Evolutionary conservation across 2,113 vertebrate genomes (phyloP).

Genomic region (Spilogale gracilis): DNA sequence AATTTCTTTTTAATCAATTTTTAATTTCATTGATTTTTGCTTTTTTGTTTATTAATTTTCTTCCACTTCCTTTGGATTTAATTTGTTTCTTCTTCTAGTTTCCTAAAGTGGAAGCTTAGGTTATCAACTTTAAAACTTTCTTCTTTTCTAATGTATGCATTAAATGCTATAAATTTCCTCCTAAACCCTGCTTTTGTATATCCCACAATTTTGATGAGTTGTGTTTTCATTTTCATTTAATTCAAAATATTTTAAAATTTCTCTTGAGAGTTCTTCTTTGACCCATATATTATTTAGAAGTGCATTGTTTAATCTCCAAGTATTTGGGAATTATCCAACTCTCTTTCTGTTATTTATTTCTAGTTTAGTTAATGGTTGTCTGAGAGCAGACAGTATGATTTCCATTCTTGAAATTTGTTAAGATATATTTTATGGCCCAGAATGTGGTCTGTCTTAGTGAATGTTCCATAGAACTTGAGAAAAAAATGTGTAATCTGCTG

Average conservation of each 20-base stretch:
- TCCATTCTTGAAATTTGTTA: neutral
- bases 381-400: neutral
- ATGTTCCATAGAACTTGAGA: neutral
- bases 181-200: neutral
- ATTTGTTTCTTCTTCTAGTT: neutral
- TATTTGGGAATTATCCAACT: neutral
- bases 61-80: conserved; percentile 30
- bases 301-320: neutral
- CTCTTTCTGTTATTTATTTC: conserved; percentile 10
- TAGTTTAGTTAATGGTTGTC: neutral
- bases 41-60: neutral
- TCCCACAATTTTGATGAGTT: neutral
- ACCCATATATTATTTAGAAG: neutral
- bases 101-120: neutral
- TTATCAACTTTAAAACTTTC: neutral
- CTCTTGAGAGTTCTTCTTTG: conserved; percentile 1
- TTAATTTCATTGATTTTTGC: neutral
- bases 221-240: neutral
- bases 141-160: conserved; percentile 5
- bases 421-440: neutral
- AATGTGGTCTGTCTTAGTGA: neutral
- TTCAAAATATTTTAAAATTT: conserved; percentile 36
- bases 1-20: too few relatives aligned
- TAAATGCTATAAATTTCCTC: neutral
- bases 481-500: neutral